Evolutionary conservation across 2,113 vertebrate genomes (phyloP).

Genomic region (Leiothrix lutea): DNA sequence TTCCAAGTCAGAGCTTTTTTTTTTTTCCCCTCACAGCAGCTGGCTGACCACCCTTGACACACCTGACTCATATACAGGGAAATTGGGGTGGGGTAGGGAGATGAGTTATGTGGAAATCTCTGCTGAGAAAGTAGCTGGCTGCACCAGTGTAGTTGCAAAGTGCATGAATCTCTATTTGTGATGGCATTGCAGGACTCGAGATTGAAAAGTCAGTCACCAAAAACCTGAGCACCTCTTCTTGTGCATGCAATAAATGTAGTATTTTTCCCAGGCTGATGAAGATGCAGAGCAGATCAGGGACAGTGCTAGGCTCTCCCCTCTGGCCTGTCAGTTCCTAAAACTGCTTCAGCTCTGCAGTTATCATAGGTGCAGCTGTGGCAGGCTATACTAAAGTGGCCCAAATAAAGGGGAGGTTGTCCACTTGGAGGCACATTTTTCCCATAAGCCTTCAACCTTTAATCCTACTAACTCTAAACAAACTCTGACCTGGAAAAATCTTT

Average conservation of each 20-base stretch:
- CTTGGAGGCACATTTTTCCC: conserved; percentile 20
- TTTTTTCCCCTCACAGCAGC: rapidly evolving
- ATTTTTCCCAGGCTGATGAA: neutral
- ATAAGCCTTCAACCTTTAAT: conserved; percentile 32
- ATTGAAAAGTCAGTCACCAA: neutral
- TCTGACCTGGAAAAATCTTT: conserved; percentile 28
- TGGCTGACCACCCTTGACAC: neutral
- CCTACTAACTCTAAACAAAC: conserved; percentile 20
- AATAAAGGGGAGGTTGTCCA: neutral
- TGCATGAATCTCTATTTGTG: neutral
- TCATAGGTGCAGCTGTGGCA: neutral
- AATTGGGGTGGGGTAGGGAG: rapidly evolving
- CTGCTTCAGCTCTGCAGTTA: neutral
- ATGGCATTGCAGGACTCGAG: neutral
- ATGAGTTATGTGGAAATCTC: neutral
- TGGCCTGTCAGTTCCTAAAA: neutral
- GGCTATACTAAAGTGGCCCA: neutral
- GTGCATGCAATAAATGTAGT: neutral
- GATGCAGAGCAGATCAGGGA: neutral
- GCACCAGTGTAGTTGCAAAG: neutral
- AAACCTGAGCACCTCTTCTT: neutral
- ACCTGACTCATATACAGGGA: neutral
- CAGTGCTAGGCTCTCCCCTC: neutral
- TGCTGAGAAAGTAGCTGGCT: neutral
- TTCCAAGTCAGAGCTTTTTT: neutral